Percentiles rank a stretch among this genome's conserved stretches.
phyloP scores from a whole-genome alignment of 1,140 invertebrate species.

The Bombus soroeensis region DNA sequence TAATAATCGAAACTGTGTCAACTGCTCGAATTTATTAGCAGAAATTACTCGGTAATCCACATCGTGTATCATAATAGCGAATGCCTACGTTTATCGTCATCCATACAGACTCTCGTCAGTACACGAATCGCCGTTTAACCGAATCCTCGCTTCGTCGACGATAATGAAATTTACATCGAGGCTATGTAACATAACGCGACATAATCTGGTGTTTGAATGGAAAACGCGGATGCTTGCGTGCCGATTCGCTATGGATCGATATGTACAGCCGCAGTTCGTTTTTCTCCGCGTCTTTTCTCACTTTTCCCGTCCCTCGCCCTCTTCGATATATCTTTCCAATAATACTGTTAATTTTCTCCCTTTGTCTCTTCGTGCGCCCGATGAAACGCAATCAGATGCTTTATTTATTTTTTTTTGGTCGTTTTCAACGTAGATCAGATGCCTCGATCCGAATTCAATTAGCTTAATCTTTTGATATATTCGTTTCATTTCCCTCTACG shows the following conservation, averaged over 20 bases:
- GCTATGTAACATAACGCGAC: conserved; percentile 39
- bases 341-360: background rate
- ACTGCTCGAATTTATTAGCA: conserved; percentile 10
- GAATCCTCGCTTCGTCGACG: background rate
- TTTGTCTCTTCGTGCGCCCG: background rate
- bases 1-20: conserved; percentile 1
- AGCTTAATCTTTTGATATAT: no score
- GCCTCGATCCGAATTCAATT: no score
- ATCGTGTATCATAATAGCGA: background rate
- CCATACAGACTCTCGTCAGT: background rate
- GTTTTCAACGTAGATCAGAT: background rate
- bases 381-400: no score
- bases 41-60: conserved; percentile 13
- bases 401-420: no score
- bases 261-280: conserved; percentile 15
- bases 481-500: no score
- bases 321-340: background rate
- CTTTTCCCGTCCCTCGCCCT: background rate
- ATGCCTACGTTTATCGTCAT: background rate
- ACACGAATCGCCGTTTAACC: background rate
- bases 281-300: background rate
- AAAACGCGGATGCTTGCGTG: conserved; percentile 30
- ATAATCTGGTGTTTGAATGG: conserved; percentile 50
- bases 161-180: conserved; percentile 49
- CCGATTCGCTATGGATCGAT: conserved; percentile 58